Evolutionary conservation across 2,797 vertebrate genomes (phyloP).

Genomic region (Nothura maculosa): DNA sequence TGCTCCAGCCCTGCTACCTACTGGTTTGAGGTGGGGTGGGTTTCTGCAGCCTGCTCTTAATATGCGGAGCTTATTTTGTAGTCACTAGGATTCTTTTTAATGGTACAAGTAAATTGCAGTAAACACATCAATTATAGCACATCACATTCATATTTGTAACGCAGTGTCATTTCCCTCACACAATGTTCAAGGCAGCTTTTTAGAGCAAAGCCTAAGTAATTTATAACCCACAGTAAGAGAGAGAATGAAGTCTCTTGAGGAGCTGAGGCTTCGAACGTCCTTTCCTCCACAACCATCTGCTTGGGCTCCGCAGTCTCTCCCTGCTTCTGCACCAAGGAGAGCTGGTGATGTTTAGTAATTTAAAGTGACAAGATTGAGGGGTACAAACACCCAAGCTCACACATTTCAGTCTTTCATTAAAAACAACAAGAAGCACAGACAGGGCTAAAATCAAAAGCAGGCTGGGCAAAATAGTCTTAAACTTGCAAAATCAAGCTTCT

Average conservation of each 20-base stretch:
- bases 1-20: not conserved
- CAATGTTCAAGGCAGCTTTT: not conserved
- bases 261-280: not conserved
- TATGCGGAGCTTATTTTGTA: constrained; percentile 26
- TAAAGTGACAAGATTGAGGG: not conserved
- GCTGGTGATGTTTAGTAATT: not conserved
- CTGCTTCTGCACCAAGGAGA: not conserved
- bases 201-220: constrained; percentile 13
- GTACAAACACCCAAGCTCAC: not conserved
- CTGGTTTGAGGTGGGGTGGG: not conserved
- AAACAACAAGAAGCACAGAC: not conserved
- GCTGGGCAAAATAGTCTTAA: not conserved
- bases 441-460: not conserved
- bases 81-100: not conserved
- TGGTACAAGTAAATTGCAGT: not conserved
- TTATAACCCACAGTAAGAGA: constrained; percentile 20
- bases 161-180: not conserved
- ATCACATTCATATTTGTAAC: constrained; percentile 18
- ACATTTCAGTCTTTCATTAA: not conserved
- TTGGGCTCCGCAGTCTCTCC: not conserved
- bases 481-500: not conserved
- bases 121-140: constrained; percentile 21
- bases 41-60: constrained; percentile 14
- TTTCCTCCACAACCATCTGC: constrained; percentile 36
- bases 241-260: constrained; percentile 4